These are phyloP conservation scores for Choreutis nemorana DNA, from an alignment of 2,888 invertebrate species.

Conservation along the genomic window DNA sequence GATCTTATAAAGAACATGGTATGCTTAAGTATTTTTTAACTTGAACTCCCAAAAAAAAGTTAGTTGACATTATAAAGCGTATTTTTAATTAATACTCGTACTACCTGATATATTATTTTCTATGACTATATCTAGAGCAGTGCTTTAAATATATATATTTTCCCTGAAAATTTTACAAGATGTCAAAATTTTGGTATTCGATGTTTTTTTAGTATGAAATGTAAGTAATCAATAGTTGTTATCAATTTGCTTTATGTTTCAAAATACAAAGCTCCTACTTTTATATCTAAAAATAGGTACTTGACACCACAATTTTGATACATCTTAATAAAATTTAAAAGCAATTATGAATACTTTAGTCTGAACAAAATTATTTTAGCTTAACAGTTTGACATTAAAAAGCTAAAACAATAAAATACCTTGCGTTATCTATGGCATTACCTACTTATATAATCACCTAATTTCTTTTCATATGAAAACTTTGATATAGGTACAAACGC, in stretches of 20 bases:
- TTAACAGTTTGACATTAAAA: too few relatives aligned
- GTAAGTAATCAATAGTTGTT: background rate
- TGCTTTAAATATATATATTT: conserved; percentile 23
- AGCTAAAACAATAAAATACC: conserved; percentile 19
- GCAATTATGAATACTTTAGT: too few relatives aligned
- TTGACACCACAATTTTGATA: too few relatives aligned
- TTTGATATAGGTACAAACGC: conserved; percentile 54
- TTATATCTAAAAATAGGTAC: too few relatives aligned
- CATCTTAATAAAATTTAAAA: too few relatives aligned
- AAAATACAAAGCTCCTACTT: background rate
- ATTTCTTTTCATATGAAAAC: conserved; percentile 45
- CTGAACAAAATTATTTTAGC: too few relatives aligned
- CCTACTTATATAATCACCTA: conserved; percentile 39
- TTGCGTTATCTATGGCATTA: conserved; percentile 29
- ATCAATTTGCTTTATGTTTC: background rate
- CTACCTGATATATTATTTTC: conserved; percentile 32
- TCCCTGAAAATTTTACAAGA: conserved; percentile 16
- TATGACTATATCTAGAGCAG: conserved; percentile 35
- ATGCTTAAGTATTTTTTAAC: too few relatives aligned
- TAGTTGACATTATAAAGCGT: conserved; percentile 11
- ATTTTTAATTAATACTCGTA: too few relatives aligned
- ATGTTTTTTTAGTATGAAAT: background rate
- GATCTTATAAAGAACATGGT: too few relatives aligned
- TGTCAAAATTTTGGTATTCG: conserved; percentile 14
- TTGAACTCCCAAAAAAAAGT: too few relatives aligned